Evolutionary conservation across 1,140 invertebrate species (phyloP), one percentile per base, ranked within the genome.

Genomic region (Drosophila triauraria): DNA sequence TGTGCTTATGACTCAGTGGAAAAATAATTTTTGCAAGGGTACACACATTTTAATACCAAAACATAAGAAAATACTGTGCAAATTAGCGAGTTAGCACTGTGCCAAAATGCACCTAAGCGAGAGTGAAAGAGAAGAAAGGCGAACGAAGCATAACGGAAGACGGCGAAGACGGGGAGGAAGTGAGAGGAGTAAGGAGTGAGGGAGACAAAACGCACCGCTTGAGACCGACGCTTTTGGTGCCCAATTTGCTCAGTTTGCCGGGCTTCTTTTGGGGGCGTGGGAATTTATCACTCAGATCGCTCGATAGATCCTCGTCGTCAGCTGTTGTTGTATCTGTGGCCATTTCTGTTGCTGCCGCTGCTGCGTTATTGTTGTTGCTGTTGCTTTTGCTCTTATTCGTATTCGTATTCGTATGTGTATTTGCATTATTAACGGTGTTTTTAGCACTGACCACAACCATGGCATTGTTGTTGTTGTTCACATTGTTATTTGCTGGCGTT

Each of bases 201-300:
- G 40, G 9, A 12, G 23, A 30, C 8, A 13, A 56, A 25, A 65
- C 61, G 13, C 53, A 91, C 91, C 86, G 82, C 51, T 91, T 88
- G 38, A 91, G 84, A 13, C 87, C 91, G 57, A 92, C 88, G 71
- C 84, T 85, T 75, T 90, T 90, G 47, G 86, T 82, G 68, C 85
- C 85, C 53, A 90, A 43, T 56, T 91, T 91, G 53, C 83, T 91
- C 7, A 91, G 83, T 42, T 91, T 91, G 38, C 70, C 70, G 48
- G 83, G 80, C 53, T 91, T 91, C 68, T 91, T 91, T 53, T 87
- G 80, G 61, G 83, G 88, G 69, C 80, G 80, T 78, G 80, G 79
- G 53, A 87, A 84, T 60, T 84, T 91, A 62, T 91, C 87, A 78
- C 83, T 91, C 40, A 82, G 70, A 87, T 91, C 83, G 71, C 80